These are phyloP conservation scores for Eurytoma adleriae DNA, from an alignment of 2,888 invertebrate species.

Conservation along the genomic window DNA sequence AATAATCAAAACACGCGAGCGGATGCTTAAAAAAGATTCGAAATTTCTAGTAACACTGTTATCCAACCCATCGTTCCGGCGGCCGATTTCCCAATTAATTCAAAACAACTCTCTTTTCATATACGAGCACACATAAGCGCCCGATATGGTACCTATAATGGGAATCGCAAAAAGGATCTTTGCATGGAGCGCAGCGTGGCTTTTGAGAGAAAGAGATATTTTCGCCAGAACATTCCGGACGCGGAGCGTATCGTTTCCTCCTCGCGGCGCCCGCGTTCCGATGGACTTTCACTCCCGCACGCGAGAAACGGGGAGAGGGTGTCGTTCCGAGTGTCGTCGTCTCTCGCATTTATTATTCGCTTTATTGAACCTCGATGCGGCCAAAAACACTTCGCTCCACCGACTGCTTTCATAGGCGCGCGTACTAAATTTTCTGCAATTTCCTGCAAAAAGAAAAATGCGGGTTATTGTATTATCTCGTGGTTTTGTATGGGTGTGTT, in stretches of 20 bases:
- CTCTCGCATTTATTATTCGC: slow-evolving; percentile 26
- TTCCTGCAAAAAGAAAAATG: no score
- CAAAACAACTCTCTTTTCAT: slow-evolving; percentile 35
- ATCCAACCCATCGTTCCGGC: slow-evolving; percentile 33
- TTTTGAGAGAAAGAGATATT: no score
- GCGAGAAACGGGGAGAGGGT: background rate
- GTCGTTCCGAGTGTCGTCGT: slow-evolving; percentile 32
- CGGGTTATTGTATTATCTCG: no score
- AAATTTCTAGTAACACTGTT: no score
- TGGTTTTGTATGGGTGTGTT: background rate
- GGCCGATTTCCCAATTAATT: slow-evolving; percentile 51
- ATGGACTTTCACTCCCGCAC: slow-evolving; percentile 33
- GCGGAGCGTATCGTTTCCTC: slow-evolving; percentile 7
- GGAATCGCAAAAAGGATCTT: background rate
- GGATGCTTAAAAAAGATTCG: no score
- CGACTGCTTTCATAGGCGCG: background rate
- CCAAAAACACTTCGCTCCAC: background rate
- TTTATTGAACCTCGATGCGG: background rate
- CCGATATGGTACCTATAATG: slow-evolving; percentile 5
- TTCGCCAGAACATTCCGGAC: slow-evolving; percentile 13
- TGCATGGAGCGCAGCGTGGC: background rate
- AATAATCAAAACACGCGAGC: no score
- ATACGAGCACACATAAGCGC: background rate
- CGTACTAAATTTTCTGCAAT: no score
- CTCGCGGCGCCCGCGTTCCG: slow-evolving; percentile 15